Conservation (phyloP, 2,113 vertebrate genomes). For the Hystrix cristata region DNA sequence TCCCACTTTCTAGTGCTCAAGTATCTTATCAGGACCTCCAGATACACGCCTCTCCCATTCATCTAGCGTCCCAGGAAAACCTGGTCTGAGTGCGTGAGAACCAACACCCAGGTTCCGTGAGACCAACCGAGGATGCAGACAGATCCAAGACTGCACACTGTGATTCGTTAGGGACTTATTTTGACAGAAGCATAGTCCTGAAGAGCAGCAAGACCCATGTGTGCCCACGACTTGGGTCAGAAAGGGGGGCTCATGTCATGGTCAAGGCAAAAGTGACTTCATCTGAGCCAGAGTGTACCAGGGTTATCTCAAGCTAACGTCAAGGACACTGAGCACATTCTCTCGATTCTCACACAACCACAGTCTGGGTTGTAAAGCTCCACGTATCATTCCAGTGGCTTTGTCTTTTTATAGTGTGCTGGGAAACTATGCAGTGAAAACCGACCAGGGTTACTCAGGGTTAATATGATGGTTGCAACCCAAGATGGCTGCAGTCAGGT, state of each 20-base stretch:
- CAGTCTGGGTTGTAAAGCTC: not conserved
- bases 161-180: not conserved
- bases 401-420: not conserved
- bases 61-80: not conserved
- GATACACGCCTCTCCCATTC: not conserved
- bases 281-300: not conserved
- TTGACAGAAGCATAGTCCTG: not conserved
- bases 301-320: not conserved
- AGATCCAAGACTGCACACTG: not conserved
- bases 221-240: not conserved
- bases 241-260: not conserved
- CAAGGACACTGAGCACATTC: not conserved
- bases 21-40: constrained; percentile 26
- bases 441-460: not conserved
- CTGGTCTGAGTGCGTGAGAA: not conserved
- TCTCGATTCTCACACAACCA: not conserved
- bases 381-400: not conserved
- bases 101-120: not conserved
- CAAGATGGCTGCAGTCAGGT: not conserved
- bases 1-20: not conserved
- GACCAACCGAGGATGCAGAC: not conserved
- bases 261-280: not conserved
- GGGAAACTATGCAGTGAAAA: not conserved
- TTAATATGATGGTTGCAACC: too few species aligned
- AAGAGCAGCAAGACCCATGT: not conserved